Evolutionary conservation across 1,140 invertebrate species (phyloP), one percentile per base, ranked within the genome.

Genomic region (Tetramorium parvispinum): DNA sequence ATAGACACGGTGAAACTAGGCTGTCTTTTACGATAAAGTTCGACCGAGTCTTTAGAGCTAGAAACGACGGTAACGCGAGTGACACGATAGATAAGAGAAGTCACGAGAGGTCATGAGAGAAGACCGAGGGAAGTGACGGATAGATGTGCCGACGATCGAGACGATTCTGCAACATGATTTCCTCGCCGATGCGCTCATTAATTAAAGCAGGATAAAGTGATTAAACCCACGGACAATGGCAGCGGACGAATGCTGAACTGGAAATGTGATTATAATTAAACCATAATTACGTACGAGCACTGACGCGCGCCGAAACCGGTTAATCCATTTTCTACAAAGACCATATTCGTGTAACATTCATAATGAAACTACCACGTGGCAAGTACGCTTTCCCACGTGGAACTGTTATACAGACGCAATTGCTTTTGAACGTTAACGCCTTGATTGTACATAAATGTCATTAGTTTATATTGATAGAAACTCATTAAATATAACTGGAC

Each of bases 271-370:
- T 83, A 83, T 66, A 73, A 73, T 82, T 82, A 73, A 83, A 46
- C 53, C 49, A 37, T 83, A 83, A 83, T 83, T 59, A 75, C 8
- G n/a, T 21, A 8, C 68, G 53, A 46, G 51, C 53, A 55, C 68
- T 73, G 66, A 82, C 37, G 51, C 21, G 63, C 51, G 78, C 66
- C 78, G 32, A 83, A 83, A 83, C 8, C 43, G 13, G 68, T 83
- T 83, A 83, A 83, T 83, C 68, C 53, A 3, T 75, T 75, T 83
- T 75, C 68, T 75, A 49, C 79, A 83, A 83, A 75, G 68, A 83
- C 68, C 27, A 61, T 75, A 75, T 83, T 73, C 79, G 40, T 57
- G 79, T 73, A 82, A 82, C 37, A 73, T 59, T 73, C 40, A 46
- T 83, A 83, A 83, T 59, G n/a, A 59, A 83, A 83, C 75, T 83